These are phyloP conservation scores for Anolis sagrei DNA, from an alignment of 2,113 vertebrate species.

Conservation along the genomic window DNA sequence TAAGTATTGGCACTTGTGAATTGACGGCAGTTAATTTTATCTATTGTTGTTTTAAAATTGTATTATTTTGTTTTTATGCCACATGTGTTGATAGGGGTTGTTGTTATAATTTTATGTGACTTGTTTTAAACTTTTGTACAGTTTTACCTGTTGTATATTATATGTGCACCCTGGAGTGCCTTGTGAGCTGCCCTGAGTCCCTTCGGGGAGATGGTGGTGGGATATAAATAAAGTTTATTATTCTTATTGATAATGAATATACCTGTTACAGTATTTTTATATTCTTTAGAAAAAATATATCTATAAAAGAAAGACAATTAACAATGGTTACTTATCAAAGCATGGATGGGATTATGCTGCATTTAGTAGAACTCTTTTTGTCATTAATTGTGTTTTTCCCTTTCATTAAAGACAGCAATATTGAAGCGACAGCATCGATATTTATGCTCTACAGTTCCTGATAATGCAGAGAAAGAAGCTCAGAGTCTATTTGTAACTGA, in stretches of 20 bases:
- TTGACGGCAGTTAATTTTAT: too few species aligned
- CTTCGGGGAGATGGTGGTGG: too few species aligned
- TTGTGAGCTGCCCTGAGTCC: too few species aligned
- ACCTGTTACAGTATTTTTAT: not conserved
- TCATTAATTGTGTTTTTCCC: constrained; percentile 31
- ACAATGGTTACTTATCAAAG: not conserved
- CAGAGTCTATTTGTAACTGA: constrained; percentile 96
- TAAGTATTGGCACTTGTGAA: too few species aligned
- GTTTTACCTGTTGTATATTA: too few species aligned
- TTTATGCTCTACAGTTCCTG: constrained; percentile 88
- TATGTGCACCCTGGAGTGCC: too few species aligned
- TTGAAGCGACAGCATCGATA: constrained; percentile 89
- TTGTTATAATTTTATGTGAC: too few species aligned
- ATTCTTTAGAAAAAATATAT: not conserved
- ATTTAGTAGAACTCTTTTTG: not conserved
- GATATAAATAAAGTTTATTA: too few species aligned
- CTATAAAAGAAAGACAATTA: not conserved
- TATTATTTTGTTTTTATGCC: too few species aligned
- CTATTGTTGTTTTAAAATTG: too few species aligned
- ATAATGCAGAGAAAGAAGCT: constrained; percentile 89
- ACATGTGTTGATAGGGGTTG: too few species aligned
- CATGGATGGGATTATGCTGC: not conserved
- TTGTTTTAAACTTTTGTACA: too few species aligned
- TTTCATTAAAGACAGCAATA: constrained; percentile 82
- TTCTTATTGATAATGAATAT: not conserved